Base-by-base conservation (phyloP, 2,113 vertebrate genomes). In the Anhinga anhinga region DNA sequence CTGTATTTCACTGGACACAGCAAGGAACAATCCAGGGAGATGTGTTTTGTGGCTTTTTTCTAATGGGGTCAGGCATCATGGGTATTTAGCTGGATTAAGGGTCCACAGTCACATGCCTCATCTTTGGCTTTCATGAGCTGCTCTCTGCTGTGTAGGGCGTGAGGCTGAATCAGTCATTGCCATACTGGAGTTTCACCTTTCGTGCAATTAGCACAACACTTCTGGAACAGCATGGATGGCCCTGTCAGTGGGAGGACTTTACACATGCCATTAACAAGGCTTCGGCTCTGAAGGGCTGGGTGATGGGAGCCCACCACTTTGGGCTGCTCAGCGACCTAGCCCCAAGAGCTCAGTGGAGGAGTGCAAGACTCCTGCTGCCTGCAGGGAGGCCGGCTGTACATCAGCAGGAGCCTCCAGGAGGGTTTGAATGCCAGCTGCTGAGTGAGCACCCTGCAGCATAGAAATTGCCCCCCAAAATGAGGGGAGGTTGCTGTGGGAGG, bases 41-140 rank as follows among this genome's bases (percentile, higher is more conserved):
- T 29, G 61, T 34, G 52, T 82, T 93, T 61, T 56, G 52, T 91
- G 83, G 34, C 69, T 90, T 93, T 84, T 76, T 52, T 49, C 73
- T 97, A 65, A 92, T 36, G 61, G 94, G 93, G 80, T 91, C 88
- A 72, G 70, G 30, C 26, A 2, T 38, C 56, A 9, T 8, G 25
- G 25, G 69, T 81, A 84, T 76, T 95, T 56, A 92, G 61, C 69
- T 69, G 88, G 44, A 93, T 86, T 91, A 95, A 94, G 86, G 67
- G 38, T 78, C 80, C 88, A 38, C 50, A 81, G 20, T 81, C 67
- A 80, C 62, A 45, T 22, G 44, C 61, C 29, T 21, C 5, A 5
- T 45, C 82, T 63, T 74, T 27, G 30, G 65, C 72, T 89, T 90
- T 83, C 70, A 72, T 44, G 61, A 61, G 72, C 70, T 44, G 87